Evolutionary conservation across 1,140 invertebrate species (phyloP).

Genomic region (Eueides isabella): DNA sequence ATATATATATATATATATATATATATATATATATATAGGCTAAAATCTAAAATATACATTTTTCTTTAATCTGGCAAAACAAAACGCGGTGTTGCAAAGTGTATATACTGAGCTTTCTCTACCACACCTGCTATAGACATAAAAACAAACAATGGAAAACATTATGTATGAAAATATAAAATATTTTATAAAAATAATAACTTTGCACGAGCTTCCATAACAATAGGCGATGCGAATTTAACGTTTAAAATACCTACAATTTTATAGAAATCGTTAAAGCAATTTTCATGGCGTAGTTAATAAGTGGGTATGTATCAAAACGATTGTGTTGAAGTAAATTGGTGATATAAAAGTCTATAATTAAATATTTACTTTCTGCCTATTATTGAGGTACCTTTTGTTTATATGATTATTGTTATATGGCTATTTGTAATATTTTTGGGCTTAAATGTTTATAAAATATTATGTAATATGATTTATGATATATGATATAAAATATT

Average conservation of each 20-base stretch:
- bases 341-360: not conserved
- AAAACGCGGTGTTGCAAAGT: no score
- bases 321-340: not conserved
- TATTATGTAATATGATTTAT: not conserved
- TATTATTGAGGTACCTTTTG: conserved; percentile 2
- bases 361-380: not conserved
- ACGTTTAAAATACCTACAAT: not conserved
- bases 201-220: not conserved
- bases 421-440: not conserved
- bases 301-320: not conserved
- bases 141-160: no score
- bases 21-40: no score
- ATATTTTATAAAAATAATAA: no score
- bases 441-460: not conserved
- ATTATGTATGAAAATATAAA: no score
- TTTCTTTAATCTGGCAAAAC: no score
- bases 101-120: no score
- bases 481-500: not conserved
- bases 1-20: no score
- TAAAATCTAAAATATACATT: no score
- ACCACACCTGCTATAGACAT: no score
- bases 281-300: conserved; percentile 1
- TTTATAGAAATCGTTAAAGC: conserved; percentile 17
- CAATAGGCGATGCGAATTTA: not conserved
- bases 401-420: conserved; percentile 7